These are phyloP conservation scores for Euproctis similis DNA, from an alignment of 2,888 invertebrate species.

Conservation along the genomic window DNA sequence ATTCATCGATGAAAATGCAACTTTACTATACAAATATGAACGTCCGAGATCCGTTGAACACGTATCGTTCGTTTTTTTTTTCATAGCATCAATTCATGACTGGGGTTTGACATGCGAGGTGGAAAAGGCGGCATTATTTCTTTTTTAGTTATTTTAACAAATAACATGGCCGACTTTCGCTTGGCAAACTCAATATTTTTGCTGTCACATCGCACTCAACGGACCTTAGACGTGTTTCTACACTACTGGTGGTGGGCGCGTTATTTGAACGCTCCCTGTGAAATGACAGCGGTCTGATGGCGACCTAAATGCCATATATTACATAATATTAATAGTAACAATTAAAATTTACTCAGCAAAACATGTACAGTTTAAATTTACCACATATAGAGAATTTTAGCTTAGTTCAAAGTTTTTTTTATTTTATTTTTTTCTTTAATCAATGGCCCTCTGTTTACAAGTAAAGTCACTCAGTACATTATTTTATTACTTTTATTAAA, in stretches of 20 bases:
- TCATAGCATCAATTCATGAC: too few species aligned
- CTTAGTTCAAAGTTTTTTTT: constrained; percentile 71
- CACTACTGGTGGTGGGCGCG: constrained; percentile 2
- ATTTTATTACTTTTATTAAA: constrained; percentile 31
- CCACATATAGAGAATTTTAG: constrained; percentile 74
- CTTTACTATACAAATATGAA: too few species aligned
- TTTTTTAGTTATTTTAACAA: too few species aligned
- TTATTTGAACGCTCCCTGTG: constrained; percentile 24
- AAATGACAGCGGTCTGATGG: too few species aligned
- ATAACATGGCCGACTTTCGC: too few species aligned
- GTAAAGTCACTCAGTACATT: constrained; percentile 76
- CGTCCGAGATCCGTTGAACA: too few species aligned
- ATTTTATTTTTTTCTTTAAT: too few species aligned
- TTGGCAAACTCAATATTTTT: too few species aligned
- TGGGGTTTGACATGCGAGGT: too few species aligned
- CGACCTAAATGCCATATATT: constrained; percentile 61
- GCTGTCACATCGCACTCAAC: too few species aligned
- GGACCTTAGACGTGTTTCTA: background rate
- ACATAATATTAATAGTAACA: constrained; percentile 54
- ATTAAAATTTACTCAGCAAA: constrained; percentile 72
- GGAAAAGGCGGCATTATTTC: too few species aligned
- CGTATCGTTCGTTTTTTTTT: too few species aligned
- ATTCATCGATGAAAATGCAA: constrained; percentile 47
- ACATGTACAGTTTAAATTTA: constrained; percentile 74
- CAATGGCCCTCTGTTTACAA: constrained; percentile 76